Conservation (phyloP, 30 jellyfish, hydroid and myxozoan species). For the Hydractinia echinata region DNA sequence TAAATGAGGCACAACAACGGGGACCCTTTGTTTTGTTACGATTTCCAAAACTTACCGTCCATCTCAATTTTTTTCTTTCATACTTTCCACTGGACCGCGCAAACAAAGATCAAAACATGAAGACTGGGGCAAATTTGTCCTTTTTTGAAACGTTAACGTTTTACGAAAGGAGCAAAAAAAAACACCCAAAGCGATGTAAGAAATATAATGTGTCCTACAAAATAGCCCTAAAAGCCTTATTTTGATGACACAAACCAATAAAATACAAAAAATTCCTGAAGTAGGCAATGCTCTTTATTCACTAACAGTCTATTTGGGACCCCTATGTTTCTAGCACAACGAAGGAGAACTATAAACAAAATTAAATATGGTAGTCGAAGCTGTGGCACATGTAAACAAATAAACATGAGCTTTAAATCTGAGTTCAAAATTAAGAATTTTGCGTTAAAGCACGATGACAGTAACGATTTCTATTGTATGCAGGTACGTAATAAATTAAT, state of each 20-base stretch:
- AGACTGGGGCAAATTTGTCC: slow-evolving; percentile 20
- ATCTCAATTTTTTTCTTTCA: slow-evolving; percentile 37
- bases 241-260: too few species aligned
- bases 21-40: slow-evolving; percentile 9
- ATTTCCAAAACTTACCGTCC: slow-evolving; percentile 36
- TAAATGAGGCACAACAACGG: slow-evolving; percentile 1
- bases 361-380: background rate
- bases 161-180: too few species aligned
- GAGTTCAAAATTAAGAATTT: slow-evolving; percentile 3
- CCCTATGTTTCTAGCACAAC: background rate
- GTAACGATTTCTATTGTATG: slow-evolving; percentile 8
- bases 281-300: too few species aligned
- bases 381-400: background rate
- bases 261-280: too few species aligned
- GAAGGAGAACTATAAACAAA: slow-evolving; percentile 13
- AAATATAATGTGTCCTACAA: too few species aligned
- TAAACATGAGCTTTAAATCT: background rate
- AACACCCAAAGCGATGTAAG: too few species aligned
- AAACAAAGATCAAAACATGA: background rate
- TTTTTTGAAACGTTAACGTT: background rate
- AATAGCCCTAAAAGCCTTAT: too few species aligned
- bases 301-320: too few species aligned
- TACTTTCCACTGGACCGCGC: slow-evolving; percentile 26
- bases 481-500: background rate
- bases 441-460: background rate